Evolutionary conservation across 2,113 vertebrate species (phyloP).

Genomic region (Ptyas mucosa): DNA sequence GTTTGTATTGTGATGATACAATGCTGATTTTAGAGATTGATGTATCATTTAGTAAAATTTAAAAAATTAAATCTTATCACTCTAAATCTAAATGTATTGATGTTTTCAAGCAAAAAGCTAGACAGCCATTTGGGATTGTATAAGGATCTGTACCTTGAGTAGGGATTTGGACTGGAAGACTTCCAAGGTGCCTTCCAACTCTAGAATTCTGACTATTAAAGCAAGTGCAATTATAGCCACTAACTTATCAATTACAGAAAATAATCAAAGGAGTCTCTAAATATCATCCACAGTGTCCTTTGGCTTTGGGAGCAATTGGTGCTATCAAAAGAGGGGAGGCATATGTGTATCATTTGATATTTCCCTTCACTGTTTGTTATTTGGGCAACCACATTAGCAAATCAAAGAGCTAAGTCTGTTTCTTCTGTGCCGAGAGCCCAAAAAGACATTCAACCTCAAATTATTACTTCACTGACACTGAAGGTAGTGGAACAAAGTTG

Average conservation of each 20-base stretch:
- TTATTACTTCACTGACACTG: neutral
- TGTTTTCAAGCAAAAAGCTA: neutral
- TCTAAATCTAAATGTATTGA: neutral
- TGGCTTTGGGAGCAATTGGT: neutral
- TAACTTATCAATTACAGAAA: neutral
- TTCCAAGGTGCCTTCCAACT: neutral
- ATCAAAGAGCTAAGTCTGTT: neutral
- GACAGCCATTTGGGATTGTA: neutral
- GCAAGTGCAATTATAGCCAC: neutral
- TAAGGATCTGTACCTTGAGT: neutral
- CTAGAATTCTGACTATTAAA: neutral
- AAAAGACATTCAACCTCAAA: neutral
- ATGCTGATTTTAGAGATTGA: neutral
- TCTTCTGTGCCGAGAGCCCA: neutral
- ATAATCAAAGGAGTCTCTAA: neutral
- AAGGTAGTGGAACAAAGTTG: neutral
- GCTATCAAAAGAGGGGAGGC: neutral
- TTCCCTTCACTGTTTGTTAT: neutral
- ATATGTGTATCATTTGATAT: neutral
- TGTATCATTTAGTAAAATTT: neutral
- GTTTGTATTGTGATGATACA: neutral
- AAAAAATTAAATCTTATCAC: neutral
- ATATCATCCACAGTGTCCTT: neutral
- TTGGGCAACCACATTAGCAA: neutral
- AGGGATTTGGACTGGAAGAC: neutral